phyloP scores from a whole-genome alignment of 2,113 vertebrate genomes.

The Uropsilus gracilis region DNA sequence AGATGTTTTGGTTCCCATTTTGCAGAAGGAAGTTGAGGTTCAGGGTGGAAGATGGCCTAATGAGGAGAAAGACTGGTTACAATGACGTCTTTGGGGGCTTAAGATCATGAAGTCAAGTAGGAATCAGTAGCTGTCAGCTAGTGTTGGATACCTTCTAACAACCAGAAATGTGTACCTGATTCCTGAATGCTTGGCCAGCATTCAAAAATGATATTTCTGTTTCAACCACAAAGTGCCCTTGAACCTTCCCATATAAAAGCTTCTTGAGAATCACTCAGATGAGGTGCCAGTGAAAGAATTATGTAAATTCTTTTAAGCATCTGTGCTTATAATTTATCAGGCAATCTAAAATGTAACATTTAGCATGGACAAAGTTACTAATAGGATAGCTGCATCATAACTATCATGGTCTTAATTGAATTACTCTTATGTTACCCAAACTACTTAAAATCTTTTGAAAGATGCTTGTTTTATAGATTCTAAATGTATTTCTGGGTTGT shows the following conservation, averaged over 20 bases:
- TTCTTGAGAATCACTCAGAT: neutral
- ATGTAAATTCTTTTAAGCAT: constrained; percentile 23
- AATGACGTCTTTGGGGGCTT: neutral
- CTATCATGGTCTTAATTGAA: constrained; percentile 39
- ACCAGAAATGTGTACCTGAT: neutral
- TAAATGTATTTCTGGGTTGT: constrained; percentile 28
- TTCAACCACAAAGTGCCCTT: neutral
- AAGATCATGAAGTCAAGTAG: neutral
- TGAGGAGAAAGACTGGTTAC: neutral
- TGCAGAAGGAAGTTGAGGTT: neutral
- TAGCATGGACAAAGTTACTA: neutral
- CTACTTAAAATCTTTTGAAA: constrained; percentile 28
- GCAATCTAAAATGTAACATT: neutral
- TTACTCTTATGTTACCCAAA: neutral
- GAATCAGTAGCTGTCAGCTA: neutral
- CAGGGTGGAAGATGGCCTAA: neutral
- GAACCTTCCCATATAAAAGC: constrained; percentile 29
- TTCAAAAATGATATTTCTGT: constrained; percentile 28
- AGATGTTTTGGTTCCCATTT: neutral
- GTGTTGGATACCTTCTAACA: neutral
- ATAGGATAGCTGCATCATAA: neutral
- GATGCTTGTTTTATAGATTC: neutral
- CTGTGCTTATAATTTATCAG: constrained; percentile 47
- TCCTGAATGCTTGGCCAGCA: neutral
- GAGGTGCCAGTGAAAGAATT: neutral